These are phyloP conservation scores for Malacosoma neustria DNA, from an alignment of 2,888 invertebrate species.

Conservation along the genomic window DNA sequence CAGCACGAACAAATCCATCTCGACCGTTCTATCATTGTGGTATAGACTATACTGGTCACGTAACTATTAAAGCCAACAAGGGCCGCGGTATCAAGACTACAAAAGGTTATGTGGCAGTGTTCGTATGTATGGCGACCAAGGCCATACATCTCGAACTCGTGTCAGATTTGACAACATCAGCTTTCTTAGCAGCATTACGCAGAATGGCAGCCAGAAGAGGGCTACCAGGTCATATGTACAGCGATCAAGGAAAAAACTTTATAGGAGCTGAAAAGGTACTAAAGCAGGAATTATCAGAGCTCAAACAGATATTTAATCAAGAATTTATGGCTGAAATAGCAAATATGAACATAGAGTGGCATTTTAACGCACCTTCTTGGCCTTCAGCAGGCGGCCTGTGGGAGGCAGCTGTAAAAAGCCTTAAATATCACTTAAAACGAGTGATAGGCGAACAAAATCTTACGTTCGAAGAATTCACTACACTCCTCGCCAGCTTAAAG, in stretches of 20 bases:
- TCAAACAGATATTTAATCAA: not conserved
- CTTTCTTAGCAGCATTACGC: slow-evolving; percentile 16
- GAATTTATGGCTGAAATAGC: not conserved
- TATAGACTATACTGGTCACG: slow-evolving; percentile 20
- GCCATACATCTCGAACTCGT: slow-evolving; percentile 26
- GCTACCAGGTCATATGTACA: slow-evolving; percentile 12
- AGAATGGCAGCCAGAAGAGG: slow-evolving; percentile 17
- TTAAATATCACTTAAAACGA: slow-evolving; percentile 14
- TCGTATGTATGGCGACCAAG: slow-evolving; percentile 18
- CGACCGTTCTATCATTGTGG: slow-evolving; percentile 15
- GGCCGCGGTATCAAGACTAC: slow-evolving; percentile 14
- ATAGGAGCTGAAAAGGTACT: slow-evolving; percentile 14
- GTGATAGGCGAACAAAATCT: not conserved
- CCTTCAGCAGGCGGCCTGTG: slow-evolving; percentile 17
- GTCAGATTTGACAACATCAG: slow-evolving; percentile 19
- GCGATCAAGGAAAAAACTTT: slow-evolving; percentile 19
- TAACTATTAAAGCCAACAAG: slow-evolving; percentile 13
- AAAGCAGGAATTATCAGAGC: slow-evolving; percentile 6
- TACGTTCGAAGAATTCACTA: not conserved
- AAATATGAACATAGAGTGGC: slow-evolving; percentile 16
- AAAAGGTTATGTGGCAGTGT: slow-evolving; percentile 19
- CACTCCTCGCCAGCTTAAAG: not conserved
- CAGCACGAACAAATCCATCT: slow-evolving; percentile 13
- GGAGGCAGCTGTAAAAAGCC: slow-evolving; percentile 15
- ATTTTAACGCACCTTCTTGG: slow-evolving; percentile 14